Evolutionary conservation across 2,888 invertebrate genomes (phyloP).

Genomic region (Pristionchus maxplancki): DNA sequence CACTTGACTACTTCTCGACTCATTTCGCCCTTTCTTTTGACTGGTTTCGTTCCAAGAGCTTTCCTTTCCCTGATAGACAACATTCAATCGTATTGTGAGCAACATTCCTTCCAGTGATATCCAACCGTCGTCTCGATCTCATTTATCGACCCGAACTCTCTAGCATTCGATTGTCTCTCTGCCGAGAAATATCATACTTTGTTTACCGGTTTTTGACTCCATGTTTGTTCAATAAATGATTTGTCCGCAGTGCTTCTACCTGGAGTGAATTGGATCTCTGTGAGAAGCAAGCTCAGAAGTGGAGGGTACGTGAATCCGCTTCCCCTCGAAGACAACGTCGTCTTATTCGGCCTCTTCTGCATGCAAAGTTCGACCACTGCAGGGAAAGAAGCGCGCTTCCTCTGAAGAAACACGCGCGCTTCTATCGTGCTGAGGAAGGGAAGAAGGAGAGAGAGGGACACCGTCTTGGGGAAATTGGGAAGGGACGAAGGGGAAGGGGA

Average conservation of each 20-base stretch:
- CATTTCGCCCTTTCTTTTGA: background rate
- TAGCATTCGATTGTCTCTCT: slow-evolving; percentile 16
- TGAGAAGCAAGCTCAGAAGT: background rate
- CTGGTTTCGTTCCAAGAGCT: slow-evolving; percentile 4
- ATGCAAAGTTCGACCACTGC: slow-evolving; percentile 8
- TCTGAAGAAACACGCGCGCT: slow-evolving; percentile 19
- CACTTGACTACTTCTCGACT: slow-evolving; percentile 11
- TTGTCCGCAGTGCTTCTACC: background rate
- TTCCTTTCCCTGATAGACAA: background rate
- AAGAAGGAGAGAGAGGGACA: slow-evolving; percentile 8
- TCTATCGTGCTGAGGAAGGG: background rate
- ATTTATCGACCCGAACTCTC: slow-evolving; percentile 15
- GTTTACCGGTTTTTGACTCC: slow-evolving; percentile 30
- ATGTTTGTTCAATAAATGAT: slow-evolving; percentile 31
- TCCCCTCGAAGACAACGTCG: background rate
- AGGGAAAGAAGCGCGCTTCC: background rate
- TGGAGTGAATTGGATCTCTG: background rate
- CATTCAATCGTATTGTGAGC: slow-evolving; percentile 34
- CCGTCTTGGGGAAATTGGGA: background rate
- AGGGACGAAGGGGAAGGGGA: background rate
- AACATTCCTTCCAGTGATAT: slow-evolving; percentile 10
- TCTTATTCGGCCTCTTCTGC: background rate
- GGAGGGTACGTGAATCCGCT: background rate
- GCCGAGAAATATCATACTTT: background rate
- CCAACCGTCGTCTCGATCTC: slow-evolving; percentile 13